These are phyloP conservation scores for Conopomorpha cramerella DNA, from an alignment of 1,140 invertebrate genomes.

Conservation along the genomic window DNA sequence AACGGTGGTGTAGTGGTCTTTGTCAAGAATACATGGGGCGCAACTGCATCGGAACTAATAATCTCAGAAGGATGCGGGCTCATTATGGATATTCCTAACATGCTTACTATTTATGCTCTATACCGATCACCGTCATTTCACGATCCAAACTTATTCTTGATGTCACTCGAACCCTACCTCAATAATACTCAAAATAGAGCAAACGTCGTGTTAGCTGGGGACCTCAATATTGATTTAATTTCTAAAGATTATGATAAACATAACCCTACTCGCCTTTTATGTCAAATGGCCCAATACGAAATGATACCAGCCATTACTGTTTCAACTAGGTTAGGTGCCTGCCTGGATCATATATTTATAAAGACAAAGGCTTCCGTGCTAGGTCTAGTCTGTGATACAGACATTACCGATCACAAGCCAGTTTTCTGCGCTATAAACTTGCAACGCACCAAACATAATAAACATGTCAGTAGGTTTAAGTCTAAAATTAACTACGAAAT, in stretches of 20 bases:
- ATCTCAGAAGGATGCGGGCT: neutral
- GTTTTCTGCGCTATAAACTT: neutral
- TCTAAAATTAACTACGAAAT: too few relatives aligned
- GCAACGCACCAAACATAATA: too few relatives aligned
- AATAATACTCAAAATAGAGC: too few relatives aligned
- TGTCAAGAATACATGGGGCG: neutral
- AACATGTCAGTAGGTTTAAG: too few relatives aligned
- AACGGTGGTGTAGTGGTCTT: neutral
- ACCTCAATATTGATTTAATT: neutral
- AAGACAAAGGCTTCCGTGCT: neutral
- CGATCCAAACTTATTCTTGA: neutral
- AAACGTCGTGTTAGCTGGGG: too few relatives aligned
- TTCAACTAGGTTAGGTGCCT: neutral
- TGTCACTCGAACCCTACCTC: neutral
- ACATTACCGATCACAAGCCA: neutral
- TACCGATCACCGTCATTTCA: conserved; percentile 1
- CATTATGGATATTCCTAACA: neutral
- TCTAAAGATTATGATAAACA: neutral
- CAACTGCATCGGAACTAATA: neutral
- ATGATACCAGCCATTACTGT: neutral
- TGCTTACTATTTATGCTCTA: neutral
- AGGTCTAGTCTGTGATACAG: neutral
- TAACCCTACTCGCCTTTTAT: neutral
- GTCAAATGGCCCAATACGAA: neutral
- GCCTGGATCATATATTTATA: neutral